Evolutionary conservation across 2,888 invertebrate species (phyloP), one percentile per base, ranked within the genome.

Genomic region (Anoncus sp.): DNA sequence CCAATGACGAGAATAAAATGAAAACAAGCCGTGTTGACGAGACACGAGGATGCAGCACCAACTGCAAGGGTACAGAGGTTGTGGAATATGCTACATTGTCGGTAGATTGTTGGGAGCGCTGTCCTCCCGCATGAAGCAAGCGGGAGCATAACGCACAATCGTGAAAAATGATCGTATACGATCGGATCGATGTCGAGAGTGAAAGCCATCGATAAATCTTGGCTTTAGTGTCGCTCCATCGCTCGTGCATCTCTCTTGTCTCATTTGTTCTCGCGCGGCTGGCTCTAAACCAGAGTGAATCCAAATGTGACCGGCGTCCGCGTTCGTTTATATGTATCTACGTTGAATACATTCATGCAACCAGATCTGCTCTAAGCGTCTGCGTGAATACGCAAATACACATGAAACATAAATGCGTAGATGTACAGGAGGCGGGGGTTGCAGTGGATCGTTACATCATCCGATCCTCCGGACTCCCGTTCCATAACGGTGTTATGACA

Each of bases 181-280:
- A 77, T 73, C 69, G 72, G 72, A 24, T 77, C 62, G 77, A 69
- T 73, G 73, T 73, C 73, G 67, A 73, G 73, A 69, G 69, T 77
- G 73, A 73, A 73, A 69, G 73, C 73, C 73, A 70, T 69, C 73
- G 73, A 77, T 77, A 77, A 77, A 77, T 77, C 77, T 77, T 73
- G 53, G 73, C 55, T 73, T 77, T 77, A 73, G 63, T 70, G 77
- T 73, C 77, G 62, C 40, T 65, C 51, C 73, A 73, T 73, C 43
- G 63, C 63, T 77, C 73, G 40, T 53, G 45, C 51, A 55, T 73
- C 69, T 63, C 77, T 67, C 67, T 72, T 51, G 12, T 66, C 66
- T 66, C 66, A 31, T 73, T 49, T 22, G 40, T 60, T 60, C 18
- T 45, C 38, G 16, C 51, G 14, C 27, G 27, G 62, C 53, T 51